Evolutionary conservation across 2,113 vertebrate species (phyloP).

Genomic region (Budorcas taxicolor): DNA sequence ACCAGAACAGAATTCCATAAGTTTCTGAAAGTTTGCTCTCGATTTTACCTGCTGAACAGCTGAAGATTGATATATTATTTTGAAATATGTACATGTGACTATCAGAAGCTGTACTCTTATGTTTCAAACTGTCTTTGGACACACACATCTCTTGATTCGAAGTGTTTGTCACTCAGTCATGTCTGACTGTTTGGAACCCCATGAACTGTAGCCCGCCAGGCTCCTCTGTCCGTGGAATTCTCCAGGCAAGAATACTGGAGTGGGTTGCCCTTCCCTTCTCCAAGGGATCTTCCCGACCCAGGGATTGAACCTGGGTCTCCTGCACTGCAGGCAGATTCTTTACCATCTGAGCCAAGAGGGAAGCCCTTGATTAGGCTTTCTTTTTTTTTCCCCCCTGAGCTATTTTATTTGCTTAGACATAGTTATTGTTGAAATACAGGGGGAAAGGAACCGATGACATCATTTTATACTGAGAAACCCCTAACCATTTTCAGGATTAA

Average conservation of each 20-base stretch:
- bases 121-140: conserved; percentile 7
- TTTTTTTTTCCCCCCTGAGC: background rate
- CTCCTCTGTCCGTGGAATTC: background rate
- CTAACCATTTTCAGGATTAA: background rate
- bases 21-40: background rate
- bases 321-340: background rate
- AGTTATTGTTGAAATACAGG: background rate
- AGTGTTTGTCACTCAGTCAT: background rate
- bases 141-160: background rate
- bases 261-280: background rate
- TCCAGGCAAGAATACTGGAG: background rate
- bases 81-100: background rate
- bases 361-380: background rate
- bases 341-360: background rate
- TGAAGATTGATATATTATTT: background rate
- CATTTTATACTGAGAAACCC: background rate
- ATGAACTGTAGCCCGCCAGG: background rate
- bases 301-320: background rate
- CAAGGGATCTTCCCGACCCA: background rate
- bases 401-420: background rate
- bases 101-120: background rate
- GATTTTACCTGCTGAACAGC: background rate
- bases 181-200: background rate
- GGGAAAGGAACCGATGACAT: background rate
- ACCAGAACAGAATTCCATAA: background rate